Percentiles rank a stretch among this genome's conserved stretches.
Conservation (phyloP, 2,888 invertebrate genomes). For the Hirtodrosophila confusa region DNA sequence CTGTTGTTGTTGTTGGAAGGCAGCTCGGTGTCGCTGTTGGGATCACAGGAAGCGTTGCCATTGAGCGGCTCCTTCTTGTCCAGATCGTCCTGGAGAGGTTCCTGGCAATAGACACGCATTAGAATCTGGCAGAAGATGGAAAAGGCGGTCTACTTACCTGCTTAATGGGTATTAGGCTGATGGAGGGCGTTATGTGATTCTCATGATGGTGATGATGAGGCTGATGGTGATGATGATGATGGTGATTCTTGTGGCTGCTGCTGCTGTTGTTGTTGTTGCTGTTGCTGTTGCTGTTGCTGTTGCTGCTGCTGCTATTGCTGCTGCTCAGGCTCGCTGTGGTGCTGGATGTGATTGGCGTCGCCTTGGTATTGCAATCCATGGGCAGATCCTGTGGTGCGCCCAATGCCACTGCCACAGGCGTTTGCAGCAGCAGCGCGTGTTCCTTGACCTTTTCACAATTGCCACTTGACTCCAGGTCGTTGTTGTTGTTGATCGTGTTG, state of each 20-base stretch:
- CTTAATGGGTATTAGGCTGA: constrained; percentile 94
- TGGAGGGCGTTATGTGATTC: constrained; percentile 91
- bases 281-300: constrained; percentile 52
- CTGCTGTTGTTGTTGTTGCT: constrained; percentile 60
- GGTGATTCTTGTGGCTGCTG: constrained; percentile 64
- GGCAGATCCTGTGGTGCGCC: constrained; percentile 66
- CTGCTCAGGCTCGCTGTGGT: constrained; percentile 47
- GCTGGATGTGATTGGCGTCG: constrained; percentile 79
- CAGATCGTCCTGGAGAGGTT: constrained; percentile 70
- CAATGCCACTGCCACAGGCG: constrained; percentile 51
- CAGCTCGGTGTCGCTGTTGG: constrained; percentile 79
- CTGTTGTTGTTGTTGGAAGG: constrained; percentile 85
- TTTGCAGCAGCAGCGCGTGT: constrained; percentile 65
- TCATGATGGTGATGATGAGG: constrained; percentile 82
- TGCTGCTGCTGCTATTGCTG: constrained; percentile 53
- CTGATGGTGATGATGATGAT: constrained; percentile 81
- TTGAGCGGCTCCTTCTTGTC: constrained; percentile 77
- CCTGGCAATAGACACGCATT: constrained; percentile 48
- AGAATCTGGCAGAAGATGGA: background rate
- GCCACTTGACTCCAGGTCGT: constrained; percentile 43
- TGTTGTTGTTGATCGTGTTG: constrained; percentile 32
- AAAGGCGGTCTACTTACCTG: constrained; percentile 85
- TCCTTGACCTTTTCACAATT: constrained; percentile 63
- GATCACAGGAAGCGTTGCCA: constrained; percentile 61
- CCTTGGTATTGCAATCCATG: constrained; percentile 81